phyloP scores from a whole-genome alignment of 2,113 vertebrate genomes.

The Phodopus roborovskii region DNA sequence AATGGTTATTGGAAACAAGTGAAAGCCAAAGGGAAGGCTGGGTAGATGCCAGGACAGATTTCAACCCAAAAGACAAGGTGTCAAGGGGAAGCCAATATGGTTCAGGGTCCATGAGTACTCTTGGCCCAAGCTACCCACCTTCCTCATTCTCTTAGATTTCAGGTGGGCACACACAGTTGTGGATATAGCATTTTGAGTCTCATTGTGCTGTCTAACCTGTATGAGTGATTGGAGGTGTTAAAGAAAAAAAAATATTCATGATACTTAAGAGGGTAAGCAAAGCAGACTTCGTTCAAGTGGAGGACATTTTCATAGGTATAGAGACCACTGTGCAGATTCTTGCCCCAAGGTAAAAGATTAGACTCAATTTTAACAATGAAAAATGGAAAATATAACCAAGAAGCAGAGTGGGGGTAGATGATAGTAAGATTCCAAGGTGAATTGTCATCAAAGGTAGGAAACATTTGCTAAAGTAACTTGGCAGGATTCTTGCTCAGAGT shows the following conservation, averaged over 20 bases:
- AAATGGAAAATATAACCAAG: not conserved
- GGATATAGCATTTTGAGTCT: not conserved
- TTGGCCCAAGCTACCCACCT: not conserved
- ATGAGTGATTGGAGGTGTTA: not conserved
- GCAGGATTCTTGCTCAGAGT: not conserved
- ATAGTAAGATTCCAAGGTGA: not conserved
- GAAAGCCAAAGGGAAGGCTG: not conserved
- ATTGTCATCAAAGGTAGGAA: not conserved
- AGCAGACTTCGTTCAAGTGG: not conserved
- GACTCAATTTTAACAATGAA: not conserved
- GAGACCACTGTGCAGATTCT: not conserved
- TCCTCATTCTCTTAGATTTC: not conserved
- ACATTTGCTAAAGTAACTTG: not conserved
- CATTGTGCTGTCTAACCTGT: not conserved
- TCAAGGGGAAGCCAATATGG: not conserved
- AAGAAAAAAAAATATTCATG: not conserved
- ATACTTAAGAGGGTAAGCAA: not conserved
- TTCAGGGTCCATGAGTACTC: not conserved
- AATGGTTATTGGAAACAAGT: not conserved
- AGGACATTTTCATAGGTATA: no score
- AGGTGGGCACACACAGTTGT: not conserved
- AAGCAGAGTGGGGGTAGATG: not conserved
- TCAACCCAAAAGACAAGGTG: rapidly evolving
- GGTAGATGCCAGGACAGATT: not conserved
- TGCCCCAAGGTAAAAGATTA: not conserved